A percentile compares a stretch with the other conserved stretches of the same genome.
Evolutionary conservation across 2,888 invertebrate species (phyloP).

Genomic region (Nephrotoma guestfalica): DNA sequence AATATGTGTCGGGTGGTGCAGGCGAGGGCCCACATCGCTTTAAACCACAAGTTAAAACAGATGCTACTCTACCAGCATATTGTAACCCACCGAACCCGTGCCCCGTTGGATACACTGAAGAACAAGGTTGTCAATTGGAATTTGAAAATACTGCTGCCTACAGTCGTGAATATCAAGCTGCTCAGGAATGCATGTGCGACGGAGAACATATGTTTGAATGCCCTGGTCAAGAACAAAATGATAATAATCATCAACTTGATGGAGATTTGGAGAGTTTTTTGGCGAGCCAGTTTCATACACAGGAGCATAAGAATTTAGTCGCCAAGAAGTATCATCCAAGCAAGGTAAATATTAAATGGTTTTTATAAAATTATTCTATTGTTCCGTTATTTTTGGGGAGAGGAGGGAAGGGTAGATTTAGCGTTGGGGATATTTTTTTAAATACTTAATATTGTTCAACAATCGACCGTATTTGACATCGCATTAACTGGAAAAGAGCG

Average conservation of each 20-base stretch:
- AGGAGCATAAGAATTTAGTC: conserved; percentile 54
- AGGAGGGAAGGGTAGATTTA: too few species aligned
- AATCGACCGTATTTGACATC: too few species aligned
- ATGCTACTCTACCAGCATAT: conserved; percentile 88
- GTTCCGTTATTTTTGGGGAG: too few species aligned
- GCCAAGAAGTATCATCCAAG: conserved; percentile 60
- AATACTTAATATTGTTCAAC: too few species aligned
- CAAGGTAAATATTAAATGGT: conserved; percentile 27
- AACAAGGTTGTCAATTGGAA: conserved; percentile 76
- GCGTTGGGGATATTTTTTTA: too few species aligned
- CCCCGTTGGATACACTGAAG: conserved; percentile 77
- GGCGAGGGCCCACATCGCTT: conserved; percentile 42
- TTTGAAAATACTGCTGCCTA: conserved; percentile 94
- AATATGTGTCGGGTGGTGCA: conserved; percentile 59
- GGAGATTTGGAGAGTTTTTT: conserved; percentile 55
- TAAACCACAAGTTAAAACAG: conserved; percentile 63
- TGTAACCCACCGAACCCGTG: conserved; percentile 99
- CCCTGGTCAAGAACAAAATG: conserved; percentile 36
- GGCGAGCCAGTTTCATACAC: conserved; percentile 32
- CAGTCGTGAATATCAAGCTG: conserved; percentile 81
- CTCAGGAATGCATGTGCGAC: conserved; percentile 95
- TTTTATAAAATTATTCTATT: background rate
- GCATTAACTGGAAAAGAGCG: too few species aligned
- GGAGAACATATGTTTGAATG: conserved; percentile 96
- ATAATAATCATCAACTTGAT: conserved; percentile 24